Evolutionary conservation across 2,888 invertebrate species (phyloP), one percentile per base, ranked within the genome.

Genomic region (Chaitophorus viminalis): DNA sequence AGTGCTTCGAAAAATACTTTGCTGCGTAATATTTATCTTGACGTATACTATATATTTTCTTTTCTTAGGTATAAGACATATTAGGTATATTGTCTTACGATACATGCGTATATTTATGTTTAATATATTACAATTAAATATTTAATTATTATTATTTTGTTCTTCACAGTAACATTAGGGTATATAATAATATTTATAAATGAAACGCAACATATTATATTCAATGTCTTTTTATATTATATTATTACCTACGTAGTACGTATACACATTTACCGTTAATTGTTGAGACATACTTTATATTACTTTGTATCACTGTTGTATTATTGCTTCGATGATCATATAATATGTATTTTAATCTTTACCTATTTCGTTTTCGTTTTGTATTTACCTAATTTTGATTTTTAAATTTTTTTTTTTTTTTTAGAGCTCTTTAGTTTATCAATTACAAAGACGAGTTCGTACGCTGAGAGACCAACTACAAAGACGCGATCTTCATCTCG

Each of bases 381-480:
- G 31, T 31, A 17, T 68, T 5, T n/a, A n/a, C 14, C 18, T 33
- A 46, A 11, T 60, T 25, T 54, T 54, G 25, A 78, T 31, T 60
- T 60, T 60, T 4, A 31, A 70, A n/a, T n/a, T n/a, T 36, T 78
- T 29, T 88, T 88, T 89, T 89, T 89, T 86, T 88, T 91, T 91
- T 74, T 92, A 96, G 96, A 96, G 96, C 39, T 95, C 95, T 14
- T 94, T 96, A n/a, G 95, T 97, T 82, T 97, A 98, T 92, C 97
- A 96, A 91, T 93, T 98, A 70, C 98, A 98, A 92, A 93, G 97
- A 89, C 94, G 97, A 89, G 95, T 97, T 68, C 94, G 97, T 90
- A 95, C 95, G 14, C 92, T 98, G 25, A 93, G 97, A 82, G 98
- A 98, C 91, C 98, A 98, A 91, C 93, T 98, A 54, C 97, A 98